A percentile compares a stretch with the other conserved stretches of the same genome.
phyloP scores from a whole-genome alignment of 2,888 invertebrate genomes.

The Penaeus monodon region DNA sequence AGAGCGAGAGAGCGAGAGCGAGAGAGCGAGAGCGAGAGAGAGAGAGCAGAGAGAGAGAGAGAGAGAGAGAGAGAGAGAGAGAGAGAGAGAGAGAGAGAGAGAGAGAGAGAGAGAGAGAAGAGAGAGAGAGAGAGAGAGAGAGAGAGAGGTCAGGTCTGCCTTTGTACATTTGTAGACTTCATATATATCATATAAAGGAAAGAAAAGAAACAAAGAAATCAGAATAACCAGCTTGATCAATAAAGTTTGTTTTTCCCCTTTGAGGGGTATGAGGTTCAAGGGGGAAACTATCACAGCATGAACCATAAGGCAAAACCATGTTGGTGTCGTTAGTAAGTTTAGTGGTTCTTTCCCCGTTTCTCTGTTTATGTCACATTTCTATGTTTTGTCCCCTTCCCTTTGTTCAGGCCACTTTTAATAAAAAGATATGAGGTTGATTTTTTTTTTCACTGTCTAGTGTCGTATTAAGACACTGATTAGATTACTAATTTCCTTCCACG shows the following conservation, averaged over 20 bases:
- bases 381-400: neutral
- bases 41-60: neutral
- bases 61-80: neutral
- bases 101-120: neutral
- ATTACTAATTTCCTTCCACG: no score
- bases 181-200: no score
- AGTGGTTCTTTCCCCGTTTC: neutral
- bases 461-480: no score
- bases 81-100: neutral
- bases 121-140: slow-evolving; percentile 4
- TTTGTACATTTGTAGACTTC: no score
- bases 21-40: neutral
- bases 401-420: no score
- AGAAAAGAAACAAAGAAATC: no score
- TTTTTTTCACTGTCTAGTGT: no score
- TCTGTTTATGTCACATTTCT: no score
- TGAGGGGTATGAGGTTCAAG: neutral
- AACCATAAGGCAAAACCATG: neutral
- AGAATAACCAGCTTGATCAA: no score
- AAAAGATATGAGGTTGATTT: no score
- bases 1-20: neutral
- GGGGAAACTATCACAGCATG: neutral
- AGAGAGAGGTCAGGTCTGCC: neutral
- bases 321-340: neutral
- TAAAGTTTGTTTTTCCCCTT: no score